Percentiles rank a stretch among this genome's conserved stretches.
phyloP scores from a whole-genome alignment of 2,888 invertebrate genomes.

The Leucoma salicis region DNA sequence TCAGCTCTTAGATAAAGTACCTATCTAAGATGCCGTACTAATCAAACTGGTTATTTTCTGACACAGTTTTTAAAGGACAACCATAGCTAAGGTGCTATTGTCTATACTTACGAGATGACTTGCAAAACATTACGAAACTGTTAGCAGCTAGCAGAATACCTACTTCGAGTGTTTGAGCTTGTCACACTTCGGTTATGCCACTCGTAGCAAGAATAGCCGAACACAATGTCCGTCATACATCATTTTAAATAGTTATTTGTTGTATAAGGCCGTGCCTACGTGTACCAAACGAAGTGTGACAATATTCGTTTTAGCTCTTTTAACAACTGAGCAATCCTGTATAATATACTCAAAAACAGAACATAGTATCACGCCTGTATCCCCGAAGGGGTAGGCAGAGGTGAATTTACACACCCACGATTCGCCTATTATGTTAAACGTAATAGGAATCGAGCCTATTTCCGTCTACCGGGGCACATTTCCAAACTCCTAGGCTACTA shows the following conservation, averaged over 20 bases:
- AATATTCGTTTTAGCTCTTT: not conserved
- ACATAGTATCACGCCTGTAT: too few species aligned
- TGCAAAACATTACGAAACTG: constrained; percentile 51
- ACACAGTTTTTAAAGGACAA: constrained; percentile 72
- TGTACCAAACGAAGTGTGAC: not conserved
- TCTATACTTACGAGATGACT: constrained; percentile 46
- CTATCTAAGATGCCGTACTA: constrained; percentile 22
- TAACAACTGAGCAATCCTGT: too few species aligned
- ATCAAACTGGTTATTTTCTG: constrained; percentile 58
- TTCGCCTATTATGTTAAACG: too few species aligned
- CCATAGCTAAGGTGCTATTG: constrained; percentile 61
- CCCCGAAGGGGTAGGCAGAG: too few species aligned
- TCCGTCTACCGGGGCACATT: too few species aligned
- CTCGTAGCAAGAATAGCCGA: not conserved
- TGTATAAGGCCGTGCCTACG: not conserved
- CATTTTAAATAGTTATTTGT: not conserved
- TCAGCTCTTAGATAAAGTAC: too few species aligned
- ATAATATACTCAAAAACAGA: too few species aligned
- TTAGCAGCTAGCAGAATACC: constrained; percentile 28
- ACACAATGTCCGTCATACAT: not conserved
- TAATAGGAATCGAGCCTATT: too few species aligned
- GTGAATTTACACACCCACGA: too few species aligned
- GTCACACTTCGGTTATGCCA: not conserved
- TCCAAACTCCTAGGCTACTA: too few species aligned
- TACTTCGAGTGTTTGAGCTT: constrained; percentile 3